phyloP scores from a whole-genome alignment of 2,113 vertebrate species.

The Natator depressus region DNA sequence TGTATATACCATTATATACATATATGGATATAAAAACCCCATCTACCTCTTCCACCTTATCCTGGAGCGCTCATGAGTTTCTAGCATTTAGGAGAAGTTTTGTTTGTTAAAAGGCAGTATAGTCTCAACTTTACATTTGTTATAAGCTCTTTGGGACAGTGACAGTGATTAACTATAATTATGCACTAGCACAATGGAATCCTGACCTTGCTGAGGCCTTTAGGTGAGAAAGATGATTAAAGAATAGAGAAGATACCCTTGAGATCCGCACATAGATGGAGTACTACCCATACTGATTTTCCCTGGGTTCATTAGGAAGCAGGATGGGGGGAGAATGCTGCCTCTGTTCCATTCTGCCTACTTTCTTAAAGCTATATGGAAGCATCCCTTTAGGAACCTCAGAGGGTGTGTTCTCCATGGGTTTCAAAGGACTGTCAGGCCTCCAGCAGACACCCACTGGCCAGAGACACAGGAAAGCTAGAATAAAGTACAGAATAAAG shows the following conservation, averaged over 20 bases:
- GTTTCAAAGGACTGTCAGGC: background rate
- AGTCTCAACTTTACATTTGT: no score
- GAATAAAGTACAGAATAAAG: background rate
- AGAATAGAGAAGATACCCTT: background rate
- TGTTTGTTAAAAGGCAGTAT: no score
- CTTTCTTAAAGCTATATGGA: no score
- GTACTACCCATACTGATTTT: background rate
- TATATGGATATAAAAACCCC: no score
- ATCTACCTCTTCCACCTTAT: no score
- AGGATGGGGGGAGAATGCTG: no score
- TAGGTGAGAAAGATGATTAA: background rate
- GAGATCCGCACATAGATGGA: background rate
- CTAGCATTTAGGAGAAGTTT: no score
- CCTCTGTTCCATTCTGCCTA: no score
- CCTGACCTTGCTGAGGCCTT: background rate
- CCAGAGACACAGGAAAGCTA: background rate
- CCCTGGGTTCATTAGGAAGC: no score
- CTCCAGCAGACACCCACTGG: background rate
- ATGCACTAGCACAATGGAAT: background rate
- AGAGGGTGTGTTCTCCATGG: background rate
- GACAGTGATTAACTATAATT: background rate
- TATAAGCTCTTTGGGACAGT: no score
- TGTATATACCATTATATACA: no score
- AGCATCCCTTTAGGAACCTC: background rate
- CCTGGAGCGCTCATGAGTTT: no score